Base-by-base conservation (phyloP, 2,113 vertebrate species). In the Rhinolophus sinicus region DNA sequence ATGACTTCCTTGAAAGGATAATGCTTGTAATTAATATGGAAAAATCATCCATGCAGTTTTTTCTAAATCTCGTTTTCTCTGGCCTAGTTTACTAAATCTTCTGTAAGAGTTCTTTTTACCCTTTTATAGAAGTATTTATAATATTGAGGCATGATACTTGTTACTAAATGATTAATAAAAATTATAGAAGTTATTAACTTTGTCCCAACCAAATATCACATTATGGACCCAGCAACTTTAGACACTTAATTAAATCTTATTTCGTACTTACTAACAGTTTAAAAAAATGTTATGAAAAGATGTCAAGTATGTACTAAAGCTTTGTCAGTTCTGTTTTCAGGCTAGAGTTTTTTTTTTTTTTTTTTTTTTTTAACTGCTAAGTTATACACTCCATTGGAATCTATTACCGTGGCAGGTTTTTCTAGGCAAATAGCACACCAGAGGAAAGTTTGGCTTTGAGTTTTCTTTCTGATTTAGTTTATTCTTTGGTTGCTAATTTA, bases 401-500 rank as follows among this genome's bases (percentile, higher is more conserved):
- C 78, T 60, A 95, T 95, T 65, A 92, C 87, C n/a, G 1, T 47
- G 87, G n/a, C 6, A 96, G 76, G 50, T 76, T 96, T 97, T 97
- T 96, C 60, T 82, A 95, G 94, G 81, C 9, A 95, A 96, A 62
- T 26, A 78, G 24, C 44, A n/a, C 44, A 92, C 78, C 16, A 77
- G n/a, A 92, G 33, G 19, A 52, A 96, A 87, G 93, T n/a, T 60
- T 67, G 33, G 4, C 8, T 97, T 98, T 94, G 0, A 69, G 73
- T 93, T 97, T 87, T 69, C 16, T 40, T 70, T 73, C 30, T 90
- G 97, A 97, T 91, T 88, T 92, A 88, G 58, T 96, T 96, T 93
- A 96, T 96, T 94, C 93, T 85, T 95, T 76, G 24, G 60, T 88
- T 93, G 70, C 38, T 95, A 96, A 97, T 97, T 94, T 93, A 93